Evolutionary conservation across 1,140 invertebrate species (phyloP).

Genomic region (Nebria ingens): DNA sequence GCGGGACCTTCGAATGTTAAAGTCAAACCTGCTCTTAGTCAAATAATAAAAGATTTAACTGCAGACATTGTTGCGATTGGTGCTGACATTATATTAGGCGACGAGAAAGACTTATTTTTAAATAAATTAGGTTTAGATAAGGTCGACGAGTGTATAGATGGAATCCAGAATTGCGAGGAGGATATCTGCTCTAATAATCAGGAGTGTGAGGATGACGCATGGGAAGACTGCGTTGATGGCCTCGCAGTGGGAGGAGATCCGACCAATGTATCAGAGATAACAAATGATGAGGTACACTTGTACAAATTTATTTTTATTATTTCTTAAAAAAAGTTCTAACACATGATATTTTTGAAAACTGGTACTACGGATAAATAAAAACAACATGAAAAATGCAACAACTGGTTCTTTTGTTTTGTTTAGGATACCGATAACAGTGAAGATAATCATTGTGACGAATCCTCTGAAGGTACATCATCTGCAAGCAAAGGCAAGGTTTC

Average conservation of each 20-base stretch:
- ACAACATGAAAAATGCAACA: no score
- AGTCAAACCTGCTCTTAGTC: constrained; percentile 8
- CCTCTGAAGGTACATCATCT: no score
- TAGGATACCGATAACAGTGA: no score
- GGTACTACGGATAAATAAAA: no score
- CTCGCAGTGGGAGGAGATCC: constrained; percentile 22
- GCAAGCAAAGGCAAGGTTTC: no score
- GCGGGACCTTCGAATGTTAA: background rate
- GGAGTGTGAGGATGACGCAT: constrained; percentile 22
- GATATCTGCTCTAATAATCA: constrained; percentile 24
- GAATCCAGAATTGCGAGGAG: constrained; percentile 21
- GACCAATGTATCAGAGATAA: background rate
- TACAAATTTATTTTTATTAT: background rate
- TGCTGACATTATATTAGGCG: constrained; percentile 15
- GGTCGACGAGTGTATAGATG: constrained; percentile 20
- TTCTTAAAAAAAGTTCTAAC: no score
- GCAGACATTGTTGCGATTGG: background rate
- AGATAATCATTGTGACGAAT: no score
- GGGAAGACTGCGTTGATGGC: constrained; percentile 27
- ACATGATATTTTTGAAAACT: no score
- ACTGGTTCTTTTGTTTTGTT: no score
- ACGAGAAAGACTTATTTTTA: constrained; percentile 25
- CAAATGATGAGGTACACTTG: constrained; percentile 16
- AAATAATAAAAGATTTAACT: background rate
- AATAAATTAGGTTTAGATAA: constrained; percentile 29